Base-by-base conservation (phyloP, 2,113 vertebrate genomes). In the Corythoichthys haematopterus region DNA sequence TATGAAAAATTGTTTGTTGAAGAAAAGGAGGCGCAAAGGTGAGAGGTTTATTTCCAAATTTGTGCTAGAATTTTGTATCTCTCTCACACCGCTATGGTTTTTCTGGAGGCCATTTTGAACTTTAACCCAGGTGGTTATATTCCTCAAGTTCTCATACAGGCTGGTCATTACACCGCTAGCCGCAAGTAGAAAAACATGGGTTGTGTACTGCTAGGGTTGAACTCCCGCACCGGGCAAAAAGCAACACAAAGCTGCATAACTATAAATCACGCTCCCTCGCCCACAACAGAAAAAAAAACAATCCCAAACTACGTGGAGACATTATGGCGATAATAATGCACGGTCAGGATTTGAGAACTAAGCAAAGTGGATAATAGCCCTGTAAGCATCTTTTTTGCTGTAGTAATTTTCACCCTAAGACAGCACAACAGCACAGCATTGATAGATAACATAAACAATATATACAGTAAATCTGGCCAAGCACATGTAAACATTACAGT, bases 181-280 rank as follows among this genome's bases (percentile, higher is more conserved):
- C 20, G 28, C 35, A 50, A 66, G 69, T 78, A 2, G 51, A 71
- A 78, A 81, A 66, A 75, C 56, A 69, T 15, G 2, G 33, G 71
- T 78, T 80, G 74, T 50, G 12, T 74, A 75, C 80, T 58, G 69
- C 61, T 58, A 71, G 64, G 77, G 70, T 70, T 76, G 68, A 82
- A 82, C 69, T 78, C 74, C 79, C 74, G 70, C 77, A 74, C 66
- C 66, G 69, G 58, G 37, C 72, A 70, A 58, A 75, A 69, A 72
- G 55, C 70, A 66, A 75, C 47, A 36, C 69, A 76, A 83, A 71
- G 38, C 72, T 73, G 68, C 48, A 37, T 4, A 59, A 50, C 67
- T 74, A 62, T 82, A 72, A 81, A 81, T 78, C 74, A 36, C n/a
- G 56, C 64, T 46, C 47, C 43, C 59, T 70, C 12, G 4, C 74